Evolutionary conservation across 2,797 vertebrate genomes (phyloP).

Genomic region (Acanthurus leucopareius): DNA sequence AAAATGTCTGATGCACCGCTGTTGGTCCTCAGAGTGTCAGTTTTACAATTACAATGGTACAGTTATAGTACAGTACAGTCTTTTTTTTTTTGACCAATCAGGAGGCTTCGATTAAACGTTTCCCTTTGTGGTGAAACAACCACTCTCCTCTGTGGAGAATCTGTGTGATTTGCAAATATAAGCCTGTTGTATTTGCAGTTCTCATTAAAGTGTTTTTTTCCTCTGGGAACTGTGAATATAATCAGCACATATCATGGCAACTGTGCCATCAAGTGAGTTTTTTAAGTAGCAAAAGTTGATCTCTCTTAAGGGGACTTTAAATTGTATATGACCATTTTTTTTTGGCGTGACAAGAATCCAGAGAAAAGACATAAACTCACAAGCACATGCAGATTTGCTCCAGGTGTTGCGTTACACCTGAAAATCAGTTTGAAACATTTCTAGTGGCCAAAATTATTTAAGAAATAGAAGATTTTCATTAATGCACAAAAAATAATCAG

Average conservation of each 20-base stretch:
- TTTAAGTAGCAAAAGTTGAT: not conserved
- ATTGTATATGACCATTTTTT: too few relatives aligned
- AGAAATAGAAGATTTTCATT: too few relatives aligned
- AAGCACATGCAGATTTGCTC: constrained; percentile 2
- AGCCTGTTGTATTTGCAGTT: not conserved
- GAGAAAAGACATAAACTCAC: not conserved
- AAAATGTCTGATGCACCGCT: not conserved
- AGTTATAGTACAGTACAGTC: not conserved
- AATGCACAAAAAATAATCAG: too few relatives aligned
- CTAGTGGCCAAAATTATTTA: too few relatives aligned
- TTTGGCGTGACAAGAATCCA: not conserved
- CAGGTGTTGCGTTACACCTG: not conserved
- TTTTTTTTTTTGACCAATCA: constrained; percentile 2
- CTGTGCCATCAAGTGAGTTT: not conserved
- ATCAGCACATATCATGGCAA: not conserved
- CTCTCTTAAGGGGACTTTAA: not conserved
- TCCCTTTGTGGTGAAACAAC: not conserved
- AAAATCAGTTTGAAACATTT: not conserved
- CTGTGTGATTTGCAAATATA: constrained; percentile 1
- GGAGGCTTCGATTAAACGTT: not conserved
- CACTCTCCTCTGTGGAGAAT: not conserved
- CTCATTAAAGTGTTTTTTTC: not conserved
- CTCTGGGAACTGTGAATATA: not conserved
- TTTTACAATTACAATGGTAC: not conserved
- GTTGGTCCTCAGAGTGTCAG: not conserved